Base-by-base conservation (phyloP, 2,797 vertebrate genomes). In the Pempheris klunzingeri region DNA sequence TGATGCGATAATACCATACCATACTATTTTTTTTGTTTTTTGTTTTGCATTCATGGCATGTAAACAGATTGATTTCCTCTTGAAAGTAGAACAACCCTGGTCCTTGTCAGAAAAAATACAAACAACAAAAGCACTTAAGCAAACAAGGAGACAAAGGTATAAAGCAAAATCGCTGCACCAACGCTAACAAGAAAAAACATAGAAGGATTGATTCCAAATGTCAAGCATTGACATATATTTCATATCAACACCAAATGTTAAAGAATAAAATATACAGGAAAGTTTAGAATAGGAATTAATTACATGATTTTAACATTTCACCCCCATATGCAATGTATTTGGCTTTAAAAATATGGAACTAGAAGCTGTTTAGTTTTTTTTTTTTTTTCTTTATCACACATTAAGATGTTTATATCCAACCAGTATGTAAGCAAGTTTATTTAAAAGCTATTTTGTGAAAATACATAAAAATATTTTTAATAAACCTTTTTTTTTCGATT, bases 391-490 rank as follows among this genome's bases (percentile, higher is more conserved):
- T 92, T 93, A 50, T 93, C 87, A 70, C 88, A 95, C 93, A 94
- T 94, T 94, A 89, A 90, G 90, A 92, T 93, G 94, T 92, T 91
- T 94, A 91, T 96, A 94, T 95, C 91, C 93, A 96, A 97, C 96
- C 95, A 94, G 94, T 95, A 97, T 96, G 97, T 97, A 98, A 97
- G 97, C 97, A 96, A 96, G 96, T 96, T 97, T 96, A 96, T 97
- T 98, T 97, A 97, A 99, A 99, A 99, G 98, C 97, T 96, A 97
- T 98, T 97, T 95, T 96, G 96, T 98, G 97, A 99, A 99, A 99
- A 99, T 99, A 98, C 98, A 97, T 98, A 99, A 97, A 99, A 99
- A 99, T 97, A 93, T 95, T 95, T 92, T 88, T 89, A 94, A 92
- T 93, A 90, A 85, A 92, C 73, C 91, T 96, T 95, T 93, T 94